Evolutionary conservation across 2,888 invertebrate species (phyloP), one percentile per base, ranked within the genome.

Genomic region (Atrina japonica): DNA sequence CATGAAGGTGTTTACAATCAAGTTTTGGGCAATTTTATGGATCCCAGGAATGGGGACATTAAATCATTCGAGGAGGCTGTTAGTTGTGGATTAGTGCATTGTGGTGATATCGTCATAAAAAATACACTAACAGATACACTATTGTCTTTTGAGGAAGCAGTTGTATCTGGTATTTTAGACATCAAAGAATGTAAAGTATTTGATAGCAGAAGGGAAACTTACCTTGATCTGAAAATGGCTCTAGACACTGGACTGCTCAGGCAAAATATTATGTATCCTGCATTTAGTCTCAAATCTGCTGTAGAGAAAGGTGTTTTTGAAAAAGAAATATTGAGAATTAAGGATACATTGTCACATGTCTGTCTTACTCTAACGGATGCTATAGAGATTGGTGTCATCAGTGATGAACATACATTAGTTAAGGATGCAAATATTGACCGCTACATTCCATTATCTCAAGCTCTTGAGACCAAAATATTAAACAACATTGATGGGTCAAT

Each of bases 1-100:
- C 96, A 96, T 88, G 95, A 96, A 91, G 96, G 96, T 1, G 91
- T 96, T 0, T 96, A 96, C 86, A 95, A 96, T 81, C 95, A 95
- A 70, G 92, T 92, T 71, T 94, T 94, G 0, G 96, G 96, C 14
- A 96, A 95, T 92, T 93, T 97, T 60, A 93, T 94, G 43, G 97
- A 97, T 65, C 81, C 83, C 43, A 73, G 78, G 30, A 82, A 86
- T 30, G 83, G 81, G 40, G 74, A 80, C 50, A 74, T 79, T 18
- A 56, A 83, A 27, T 77, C 80, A 11, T 77, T 88, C 3, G 78
- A 82, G 67, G 81, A 85, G 49, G 86, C 87, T 6, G 77, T 86
- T 58, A 78, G 81, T 18, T 70, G 75, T 6, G 77, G 77, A 30
- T 67, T 83, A 14, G 71, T 85, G 23, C 73, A 77, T 66, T 70